These are phyloP conservation scores for Yponomeuta sedellus DNA, from an alignment of 2,888 invertebrate genomes.

Conservation along the genomic window DNA sequence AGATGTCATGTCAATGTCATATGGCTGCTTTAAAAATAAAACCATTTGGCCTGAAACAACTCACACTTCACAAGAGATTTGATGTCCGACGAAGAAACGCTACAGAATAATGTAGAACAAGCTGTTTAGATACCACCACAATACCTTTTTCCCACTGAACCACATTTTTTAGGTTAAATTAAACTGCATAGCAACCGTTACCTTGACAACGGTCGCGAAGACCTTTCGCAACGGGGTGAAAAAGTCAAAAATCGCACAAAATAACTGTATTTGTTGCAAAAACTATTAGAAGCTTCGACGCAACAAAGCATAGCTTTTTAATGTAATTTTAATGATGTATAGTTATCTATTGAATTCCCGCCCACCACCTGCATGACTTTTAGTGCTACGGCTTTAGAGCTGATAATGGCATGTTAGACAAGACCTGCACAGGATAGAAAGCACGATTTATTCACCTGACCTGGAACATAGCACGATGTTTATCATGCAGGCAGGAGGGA, in stretches of 20 bases:
- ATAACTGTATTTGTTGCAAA: not conserved
- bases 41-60: not conserved
- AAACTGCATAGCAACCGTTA: not conserved
- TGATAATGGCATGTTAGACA: not conserved
- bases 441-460: slow-evolving; percentile 7
- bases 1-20: slow-evolving; percentile 15
- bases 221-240: no score
- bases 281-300: not conserved
- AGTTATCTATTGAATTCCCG: slow-evolving; percentile 2
- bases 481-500: slow-evolving; percentile 7
- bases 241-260: not conserved
- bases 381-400: not conserved
- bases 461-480: slow-evolving; percentile 10
- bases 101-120: no score
- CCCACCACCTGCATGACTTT: not conserved
- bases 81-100: no score
- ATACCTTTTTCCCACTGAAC: not conserved
- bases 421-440: not conserved
- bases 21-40: not conserved
- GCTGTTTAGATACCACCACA: no score
- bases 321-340: not conserved
- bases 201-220: slow-evolving; percentile 2
- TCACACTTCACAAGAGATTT: no score
- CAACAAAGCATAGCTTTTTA: not conserved
- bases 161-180: not conserved